Evolutionary conservation across 1,140 invertebrate species (phyloP).

Genomic region (Mizuhopecten yessoensis): DNA sequence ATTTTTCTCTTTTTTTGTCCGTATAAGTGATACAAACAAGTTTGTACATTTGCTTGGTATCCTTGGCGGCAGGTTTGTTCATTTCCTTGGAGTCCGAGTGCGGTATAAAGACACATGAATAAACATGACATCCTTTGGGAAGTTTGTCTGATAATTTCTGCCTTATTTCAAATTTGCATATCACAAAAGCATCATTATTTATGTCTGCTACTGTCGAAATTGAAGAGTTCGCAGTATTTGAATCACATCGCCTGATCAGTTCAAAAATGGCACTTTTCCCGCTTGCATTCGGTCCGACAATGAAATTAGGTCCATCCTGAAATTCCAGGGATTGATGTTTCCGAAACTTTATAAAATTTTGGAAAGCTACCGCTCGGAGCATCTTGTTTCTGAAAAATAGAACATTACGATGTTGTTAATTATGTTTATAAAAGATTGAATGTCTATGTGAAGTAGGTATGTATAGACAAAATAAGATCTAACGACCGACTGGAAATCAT

Average conservation of each 20-base stretch:
- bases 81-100: background rate
- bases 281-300: conserved; percentile 36
- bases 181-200: background rate
- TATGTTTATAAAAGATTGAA: too few relatives aligned
- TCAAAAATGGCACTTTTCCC: conserved; percentile 47
- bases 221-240: background rate
- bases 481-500: too few relatives aligned
- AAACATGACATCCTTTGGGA: background rate
- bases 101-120: background rate
- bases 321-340: background rate
- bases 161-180: conserved; percentile 42
- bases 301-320: conserved; percentile 40
- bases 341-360: conserved; percentile 36
- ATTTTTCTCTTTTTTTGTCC: too few relatives aligned
- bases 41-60: conserved; percentile 22
- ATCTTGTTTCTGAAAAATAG: conserved; percentile 41
- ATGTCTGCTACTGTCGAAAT: background rate
- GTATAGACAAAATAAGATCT: too few relatives aligned
- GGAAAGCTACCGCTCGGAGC: background rate
- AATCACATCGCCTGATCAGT: conserved; percentile 41
- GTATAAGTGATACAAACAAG: background rate
- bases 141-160: background rate
- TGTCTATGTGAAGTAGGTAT: too few relatives aligned
- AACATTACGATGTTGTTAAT: too few relatives aligned
- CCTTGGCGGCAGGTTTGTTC: too few relatives aligned